A percentile compares a stretch with the other conserved stretches of the same genome.
phyloP scores from a whole-genome alignment of 2,888 invertebrate genomes.

The Tineola bisselliella region DNA sequence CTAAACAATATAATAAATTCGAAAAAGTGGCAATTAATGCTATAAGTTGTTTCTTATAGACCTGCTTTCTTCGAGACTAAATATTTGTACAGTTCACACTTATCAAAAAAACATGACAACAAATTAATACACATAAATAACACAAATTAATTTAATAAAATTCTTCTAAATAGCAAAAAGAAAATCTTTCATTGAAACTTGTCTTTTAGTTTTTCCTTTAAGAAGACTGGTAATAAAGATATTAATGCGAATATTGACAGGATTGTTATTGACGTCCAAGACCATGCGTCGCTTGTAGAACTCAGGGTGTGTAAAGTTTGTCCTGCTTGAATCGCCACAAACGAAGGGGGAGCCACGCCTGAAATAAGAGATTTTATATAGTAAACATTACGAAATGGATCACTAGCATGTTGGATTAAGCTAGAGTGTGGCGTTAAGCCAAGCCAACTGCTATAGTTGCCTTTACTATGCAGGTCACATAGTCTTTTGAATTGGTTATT shows the following conservation, averaged over 20 bases:
- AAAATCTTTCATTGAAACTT: conserved; percentile 73
- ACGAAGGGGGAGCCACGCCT: conserved; percentile 96
- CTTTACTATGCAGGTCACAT: no score
- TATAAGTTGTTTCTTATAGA: no score
- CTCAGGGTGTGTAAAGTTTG: conserved; percentile 94
- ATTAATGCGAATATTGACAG: conserved; percentile 82
- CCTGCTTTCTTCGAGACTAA: no score
- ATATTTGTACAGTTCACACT: conserved; percentile 3
- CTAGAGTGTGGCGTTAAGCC: no score
- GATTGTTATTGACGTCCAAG: conserved; percentile 84
- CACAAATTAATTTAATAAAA: conserved; percentile 21
- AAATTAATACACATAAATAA: background rate
- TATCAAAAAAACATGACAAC: conserved; percentile 8
- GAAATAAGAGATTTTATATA: conserved; percentile 21
- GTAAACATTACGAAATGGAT: no score
- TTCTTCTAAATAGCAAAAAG: conserved; percentile 30
- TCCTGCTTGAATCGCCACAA: conserved; percentile 97
- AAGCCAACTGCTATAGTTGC: no score
- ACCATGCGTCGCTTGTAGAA: conserved; percentile 87
- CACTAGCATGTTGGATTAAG: no score
- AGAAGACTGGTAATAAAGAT: conserved; percentile 87
- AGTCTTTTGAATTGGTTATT: no score
- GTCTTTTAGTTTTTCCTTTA: conserved; percentile 81
- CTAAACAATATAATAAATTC: no score
- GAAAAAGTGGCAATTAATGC: no score